Base-by-base conservation (phyloP, 2,113 vertebrate species). In the Mus pahari region DNA sequence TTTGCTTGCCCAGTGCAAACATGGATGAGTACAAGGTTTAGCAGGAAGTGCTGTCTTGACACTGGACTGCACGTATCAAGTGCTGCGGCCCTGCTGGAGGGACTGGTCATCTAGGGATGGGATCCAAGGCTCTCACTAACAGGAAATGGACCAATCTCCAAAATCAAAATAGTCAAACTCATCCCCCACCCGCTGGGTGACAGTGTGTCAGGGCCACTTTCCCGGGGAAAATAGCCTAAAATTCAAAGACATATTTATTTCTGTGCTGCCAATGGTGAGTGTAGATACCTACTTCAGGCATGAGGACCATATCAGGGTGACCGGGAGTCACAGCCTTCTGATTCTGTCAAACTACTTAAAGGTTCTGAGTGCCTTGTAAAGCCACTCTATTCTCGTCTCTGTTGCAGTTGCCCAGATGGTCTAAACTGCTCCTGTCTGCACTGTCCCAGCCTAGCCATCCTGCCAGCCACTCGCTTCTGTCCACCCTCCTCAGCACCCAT, bases 1-100 rank as follows among this genome's bases (percentile, higher is more conserved):
- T 93, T 73, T 66, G 31, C 93, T 94, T 19, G 36, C 81, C 96
- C 84, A 96, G 9, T 7, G 88, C 97, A 97, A 97, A 98, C 94
- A 98, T 70, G 98, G 89, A 94, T 95, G 91, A 97, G 96, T 92
- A 97, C 87, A 91, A 68, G 39, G 73, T 73, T 94, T 96, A 95
- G 94, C 73, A 48, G 90, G 64, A 42, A 87, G 88, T 89, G 53
- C 73, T 60, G 86, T 83, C 83, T 96, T 95, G 94, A 13, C 50
- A 87, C n/a, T 86, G 84, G 87, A 77, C 75, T 39, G 96, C 97
- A 97, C 96, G 97, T 75, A 94, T 12, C 78, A 93, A 0, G 20
- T 55, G 64, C 66, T 17, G 11, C 58, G 53, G 70, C 71, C 73
- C 64, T 64, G 68, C 55, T 82, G 75, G 62, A n/a, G 88, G 91